These are phyloP conservation scores for Malurus leucopterus DNA, from an alignment of 2,797 vertebrate species.

Conservation along the genomic window DNA sequence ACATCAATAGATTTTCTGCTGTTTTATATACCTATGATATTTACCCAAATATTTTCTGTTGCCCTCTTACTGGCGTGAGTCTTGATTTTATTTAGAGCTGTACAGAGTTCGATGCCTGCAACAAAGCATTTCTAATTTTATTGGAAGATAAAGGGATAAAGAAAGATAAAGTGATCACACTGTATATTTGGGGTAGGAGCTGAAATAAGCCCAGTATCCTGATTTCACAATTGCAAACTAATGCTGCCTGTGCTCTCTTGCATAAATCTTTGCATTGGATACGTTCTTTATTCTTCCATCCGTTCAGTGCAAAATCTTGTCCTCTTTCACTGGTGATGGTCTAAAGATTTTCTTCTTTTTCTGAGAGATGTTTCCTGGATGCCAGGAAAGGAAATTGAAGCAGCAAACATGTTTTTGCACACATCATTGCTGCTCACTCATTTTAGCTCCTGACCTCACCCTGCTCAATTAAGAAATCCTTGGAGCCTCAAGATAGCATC, in stretches of 20 bases:
- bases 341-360: background rate
- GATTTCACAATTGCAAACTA: background rate
- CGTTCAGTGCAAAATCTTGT: background rate
- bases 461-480: constrained; percentile 42
- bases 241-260: background rate
- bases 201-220: background rate
- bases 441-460: constrained; percentile 31
- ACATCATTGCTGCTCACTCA: constrained; percentile 5
- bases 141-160: background rate
- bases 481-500: constrained; percentile 1
- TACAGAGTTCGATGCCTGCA: background rate
- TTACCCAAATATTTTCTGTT: background rate
- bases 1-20: background rate
- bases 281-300: background rate
- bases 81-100: background rate
- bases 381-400: background rate
- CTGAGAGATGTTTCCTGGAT: background rate
- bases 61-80: background rate
- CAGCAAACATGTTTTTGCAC: background rate
- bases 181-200: background rate
- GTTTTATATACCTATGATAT: background rate
- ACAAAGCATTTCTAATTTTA: background rate
- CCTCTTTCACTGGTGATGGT: background rate
- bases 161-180: background rate
- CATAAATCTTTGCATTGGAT: background rate